A percentile compares a stretch with the other conserved stretches of the same genome.
Evolutionary conservation across 2,888 invertebrate species (phyloP).

Genomic region (Agriotes lineatus): DNA sequence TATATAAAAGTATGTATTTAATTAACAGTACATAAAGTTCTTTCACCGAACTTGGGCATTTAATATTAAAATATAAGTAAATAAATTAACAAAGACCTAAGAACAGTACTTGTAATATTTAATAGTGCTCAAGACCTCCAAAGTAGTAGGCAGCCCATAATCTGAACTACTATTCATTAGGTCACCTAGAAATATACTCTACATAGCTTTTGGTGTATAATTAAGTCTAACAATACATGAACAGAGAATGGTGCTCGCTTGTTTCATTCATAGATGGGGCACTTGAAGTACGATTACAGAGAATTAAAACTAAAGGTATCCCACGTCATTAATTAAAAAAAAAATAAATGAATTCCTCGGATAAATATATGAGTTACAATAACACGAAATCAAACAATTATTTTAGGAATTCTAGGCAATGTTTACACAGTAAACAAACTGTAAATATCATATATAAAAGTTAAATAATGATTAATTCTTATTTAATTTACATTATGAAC

Average conservation of each 20-base stretch:
- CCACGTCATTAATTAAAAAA: too few species aligned
- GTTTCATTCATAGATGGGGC: background rate
- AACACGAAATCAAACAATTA: too few species aligned
- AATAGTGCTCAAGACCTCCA: background rate
- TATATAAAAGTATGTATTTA: slow-evolving; percentile 16
- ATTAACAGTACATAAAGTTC: slow-evolving; percentile 17
- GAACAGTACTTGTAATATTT: background rate
- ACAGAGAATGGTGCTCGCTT: slow-evolving; percentile 4
- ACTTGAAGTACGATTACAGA: background rate
- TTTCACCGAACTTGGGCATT: slow-evolving; percentile 8
- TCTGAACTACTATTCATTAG: background rate
- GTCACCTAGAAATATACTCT: background rate
- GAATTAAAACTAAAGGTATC: too few species aligned
- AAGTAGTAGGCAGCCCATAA: background rate
- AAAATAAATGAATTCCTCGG: too few species aligned
- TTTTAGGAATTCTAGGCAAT: slow-evolving; percentile 1
- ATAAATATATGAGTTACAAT: too few species aligned
- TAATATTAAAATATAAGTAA: slow-evolving; percentile 19
- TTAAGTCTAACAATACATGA: background rate
- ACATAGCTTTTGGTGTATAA: slow-evolving; percentile 15
- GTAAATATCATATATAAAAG: slow-evolving; percentile 5
- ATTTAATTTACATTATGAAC: background rate
- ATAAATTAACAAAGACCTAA: slow-evolving; percentile 18
- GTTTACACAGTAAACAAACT: slow-evolving; percentile 21
- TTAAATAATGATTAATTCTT: slow-evolving; percentile 3